These are phyloP conservation scores for Galaxias olidus DNA, from an alignment of 2,797 vertebrate species.

Conservation along the genomic window DNA sequence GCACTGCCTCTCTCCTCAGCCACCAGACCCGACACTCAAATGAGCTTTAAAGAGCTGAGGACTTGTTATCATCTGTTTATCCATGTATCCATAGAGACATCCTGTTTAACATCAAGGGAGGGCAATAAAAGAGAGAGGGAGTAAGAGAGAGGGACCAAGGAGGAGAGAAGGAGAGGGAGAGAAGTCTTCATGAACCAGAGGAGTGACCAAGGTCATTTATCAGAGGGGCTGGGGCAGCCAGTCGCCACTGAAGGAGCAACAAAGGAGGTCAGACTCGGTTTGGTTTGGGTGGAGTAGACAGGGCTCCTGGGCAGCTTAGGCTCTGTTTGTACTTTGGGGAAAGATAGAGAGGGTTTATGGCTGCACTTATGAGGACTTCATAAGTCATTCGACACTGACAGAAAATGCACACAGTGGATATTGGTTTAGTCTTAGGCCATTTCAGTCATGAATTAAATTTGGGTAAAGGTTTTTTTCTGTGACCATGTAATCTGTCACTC, in stretches of 20 bases:
- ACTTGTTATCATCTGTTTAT: constrained; percentile 90
- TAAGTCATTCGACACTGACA: no score
- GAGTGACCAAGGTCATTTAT: constrained; percentile 75
- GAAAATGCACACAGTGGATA: no score
- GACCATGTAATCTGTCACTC: no score
- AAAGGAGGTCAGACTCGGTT: not conserved
- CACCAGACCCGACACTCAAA: constrained; percentile 64
- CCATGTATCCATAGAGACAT: constrained; percentile 78
- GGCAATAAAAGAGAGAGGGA: constrained; percentile 58
- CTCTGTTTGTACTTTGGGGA: no score
- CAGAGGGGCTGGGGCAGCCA: constrained; percentile 34
- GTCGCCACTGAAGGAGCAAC: not conserved
- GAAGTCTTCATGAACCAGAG: constrained; percentile 42
- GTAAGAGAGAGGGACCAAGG: constrained; percentile 20
- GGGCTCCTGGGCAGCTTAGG: no score
- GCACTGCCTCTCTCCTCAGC: constrained; percentile 26
- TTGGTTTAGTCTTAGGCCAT: no score
- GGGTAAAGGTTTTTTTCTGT: no score
- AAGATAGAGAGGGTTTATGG: no score
- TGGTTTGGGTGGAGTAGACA: no score
- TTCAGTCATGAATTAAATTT: no score
- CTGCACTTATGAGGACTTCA: no score
- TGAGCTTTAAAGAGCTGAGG: constrained; percentile 71
- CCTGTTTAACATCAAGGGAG: constrained; percentile 82
- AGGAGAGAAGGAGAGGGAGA: constrained; percentile 1